A percentile compares a stretch with the other conserved stretches of the same genome.
These are phyloP conservation scores for Capra hircus DNA, from an alignment of 2,113 vertebrate genomes.

Conservation along the genomic window DNA sequence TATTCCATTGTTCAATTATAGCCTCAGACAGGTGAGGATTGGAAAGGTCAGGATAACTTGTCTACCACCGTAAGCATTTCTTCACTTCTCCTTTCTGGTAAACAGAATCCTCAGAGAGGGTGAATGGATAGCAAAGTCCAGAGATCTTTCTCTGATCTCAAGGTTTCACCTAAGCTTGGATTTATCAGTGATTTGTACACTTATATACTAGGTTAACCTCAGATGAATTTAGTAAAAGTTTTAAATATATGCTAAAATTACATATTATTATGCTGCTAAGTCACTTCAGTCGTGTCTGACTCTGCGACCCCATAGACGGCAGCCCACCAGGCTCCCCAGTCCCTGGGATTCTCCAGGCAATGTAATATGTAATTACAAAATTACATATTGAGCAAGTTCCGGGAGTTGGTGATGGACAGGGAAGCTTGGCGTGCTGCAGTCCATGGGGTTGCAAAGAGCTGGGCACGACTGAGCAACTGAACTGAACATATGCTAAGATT, in stretches of 20 bases:
- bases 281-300: no score
- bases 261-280: neutral
- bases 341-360: no score
- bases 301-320: no score
- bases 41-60: neutral
- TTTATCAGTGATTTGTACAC: neutral
- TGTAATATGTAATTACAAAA: neutral
- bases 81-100: neutral
- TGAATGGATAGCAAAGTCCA: neutral
- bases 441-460: neutral
- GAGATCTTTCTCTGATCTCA: neutral
- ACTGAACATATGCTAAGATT: neutral
- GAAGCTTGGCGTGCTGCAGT: neutral
- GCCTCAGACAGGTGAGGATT: neutral
- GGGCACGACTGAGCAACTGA: neutral
- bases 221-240: neutral
- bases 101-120: neutral
- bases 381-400: neutral
- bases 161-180: neutral
- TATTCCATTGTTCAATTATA: neutral
- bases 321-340: no score
- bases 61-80: no score
- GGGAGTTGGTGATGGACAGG: neutral
- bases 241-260: neutral
- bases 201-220: neutral